These are phyloP conservation scores for Eupithecia vulgata DNA, from an alignment of 2,888 invertebrate species.

Conservation along the genomic window DNA sequence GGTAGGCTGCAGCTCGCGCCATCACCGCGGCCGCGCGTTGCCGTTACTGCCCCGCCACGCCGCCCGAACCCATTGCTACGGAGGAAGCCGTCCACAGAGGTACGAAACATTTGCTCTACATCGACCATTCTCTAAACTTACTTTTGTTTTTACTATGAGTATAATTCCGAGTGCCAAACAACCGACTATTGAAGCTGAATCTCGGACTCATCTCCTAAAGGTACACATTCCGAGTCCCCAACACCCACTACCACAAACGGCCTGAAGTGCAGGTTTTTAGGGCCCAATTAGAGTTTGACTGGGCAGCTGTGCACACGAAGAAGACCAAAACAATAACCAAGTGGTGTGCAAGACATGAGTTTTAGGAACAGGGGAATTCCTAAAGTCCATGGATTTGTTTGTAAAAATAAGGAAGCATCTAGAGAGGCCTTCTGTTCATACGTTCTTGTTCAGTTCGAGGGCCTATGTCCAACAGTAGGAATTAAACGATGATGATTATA, in stretches of 20 bases:
- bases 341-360: no score
- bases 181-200: no score
- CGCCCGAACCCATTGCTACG: conserved; percentile 83
- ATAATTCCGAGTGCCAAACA: no score
- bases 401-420: not conserved
- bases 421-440: not conserved
- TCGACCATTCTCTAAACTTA: not conserved
- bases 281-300: no score
- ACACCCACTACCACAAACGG: no score
- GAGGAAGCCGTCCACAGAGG: conserved; percentile 77
- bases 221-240: no score
- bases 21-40: conserved; percentile 75
- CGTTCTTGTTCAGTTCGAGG: not conserved
- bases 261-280: no score
- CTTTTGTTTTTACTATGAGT: not conserved
- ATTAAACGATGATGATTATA: not conserved
- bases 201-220: no score
- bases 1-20: conserved; percentile 76
- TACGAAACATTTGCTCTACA: conserved; percentile 37
- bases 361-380: no score
- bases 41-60: conserved; percentile 78
- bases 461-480: not conserved
- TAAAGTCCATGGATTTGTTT: not conserved
- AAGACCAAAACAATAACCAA: no score
- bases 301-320: no score